phyloP scores from a whole-genome alignment of 1,140 invertebrate genomes.

The Drosophila mayri region DNA sequence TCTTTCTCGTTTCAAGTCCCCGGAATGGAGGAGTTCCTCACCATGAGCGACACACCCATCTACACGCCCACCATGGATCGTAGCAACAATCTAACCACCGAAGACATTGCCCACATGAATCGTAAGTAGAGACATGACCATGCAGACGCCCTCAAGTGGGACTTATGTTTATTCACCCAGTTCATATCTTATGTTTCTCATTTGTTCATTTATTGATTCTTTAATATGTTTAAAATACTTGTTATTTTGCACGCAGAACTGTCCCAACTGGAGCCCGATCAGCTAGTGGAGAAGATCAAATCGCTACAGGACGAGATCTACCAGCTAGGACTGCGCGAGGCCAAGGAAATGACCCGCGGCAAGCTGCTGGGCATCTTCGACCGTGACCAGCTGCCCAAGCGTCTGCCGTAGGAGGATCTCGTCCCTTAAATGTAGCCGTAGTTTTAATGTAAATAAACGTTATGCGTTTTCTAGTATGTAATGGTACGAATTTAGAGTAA shows the following conservation, averaged over 20 bases:
- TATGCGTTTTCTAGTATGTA: constrained; percentile 14
- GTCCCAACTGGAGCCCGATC: constrained; percentile 91
- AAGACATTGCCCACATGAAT: constrained; percentile 90
- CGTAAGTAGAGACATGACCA: constrained; percentile 86
- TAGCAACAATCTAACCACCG: constrained; percentile 87
- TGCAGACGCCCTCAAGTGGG: background rate
- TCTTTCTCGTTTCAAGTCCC: constrained; percentile 87
- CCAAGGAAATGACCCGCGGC: constrained; percentile 97
- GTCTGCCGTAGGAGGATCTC: constrained; percentile 24
- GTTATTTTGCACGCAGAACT: constrained; percentile 88
- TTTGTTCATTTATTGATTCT: background rate
- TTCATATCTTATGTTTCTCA: background rate
- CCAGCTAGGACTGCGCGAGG: constrained; percentile 96
- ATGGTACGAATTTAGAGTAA: background rate
- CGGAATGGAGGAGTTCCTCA: constrained; percentile 90
- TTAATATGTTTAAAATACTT: background rate
- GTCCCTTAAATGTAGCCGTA: background rate
- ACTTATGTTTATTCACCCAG: background rate
- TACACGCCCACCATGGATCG: constrained; percentile 86
- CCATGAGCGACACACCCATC: constrained; percentile 85
- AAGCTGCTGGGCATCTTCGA: constrained; percentile 96
- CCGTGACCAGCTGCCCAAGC: constrained; percentile 41
- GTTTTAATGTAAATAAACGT: constrained; percentile 17
- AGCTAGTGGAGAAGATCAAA: constrained; percentile 95
- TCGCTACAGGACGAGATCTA: constrained; percentile 97